Percentiles rank a stretch among this genome's conserved stretches.
Conservation (phyloP, 2,888 invertebrate genomes). For the Drosophila monieri region DNA sequence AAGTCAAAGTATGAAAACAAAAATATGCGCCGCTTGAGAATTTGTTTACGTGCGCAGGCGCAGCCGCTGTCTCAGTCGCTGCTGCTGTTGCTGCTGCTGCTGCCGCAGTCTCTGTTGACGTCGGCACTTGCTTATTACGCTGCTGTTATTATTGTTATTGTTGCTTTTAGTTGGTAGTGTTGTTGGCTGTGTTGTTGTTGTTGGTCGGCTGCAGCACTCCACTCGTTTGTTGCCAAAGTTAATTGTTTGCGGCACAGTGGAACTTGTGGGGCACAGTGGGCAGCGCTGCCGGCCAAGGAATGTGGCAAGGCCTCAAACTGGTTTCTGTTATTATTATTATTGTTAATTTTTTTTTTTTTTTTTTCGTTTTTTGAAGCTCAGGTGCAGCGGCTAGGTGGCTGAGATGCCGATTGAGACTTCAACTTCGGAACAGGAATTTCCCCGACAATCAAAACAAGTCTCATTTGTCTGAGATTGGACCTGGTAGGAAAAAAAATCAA, state of each 20-base stretch:
- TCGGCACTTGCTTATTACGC: conserved; percentile 45
- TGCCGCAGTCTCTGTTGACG: conserved; percentile 10
- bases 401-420: conserved; percentile 34
- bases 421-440: conserved; percentile 23
- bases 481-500: background rate
- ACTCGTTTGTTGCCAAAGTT: conserved; percentile 75
- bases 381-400: conserved; percentile 26
- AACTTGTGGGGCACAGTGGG: conserved; percentile 28
- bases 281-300: conserved; percentile 31
- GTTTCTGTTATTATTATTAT: conserved; percentile 18
- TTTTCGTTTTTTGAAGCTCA: conserved; percentile 14
- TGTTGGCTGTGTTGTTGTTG: conserved; percentile 37
- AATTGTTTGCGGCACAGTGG: conserved; percentile 70
- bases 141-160: conserved; percentile 41
- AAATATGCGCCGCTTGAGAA: conserved; percentile 66
- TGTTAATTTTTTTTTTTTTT: conserved; percentile 3
- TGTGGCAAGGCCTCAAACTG: conserved; percentile 43
- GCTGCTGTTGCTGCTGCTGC: conserved; percentile 2
- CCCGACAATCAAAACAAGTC: conserved; percentile 17
- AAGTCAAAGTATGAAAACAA: conserved; percentile 22
- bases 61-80: conserved; percentile 47
- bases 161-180: conserved; percentile 22
- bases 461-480: conserved; percentile 6
- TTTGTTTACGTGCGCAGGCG: conserved; percentile 75
- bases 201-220: conserved; percentile 57